Base-by-base conservation (phyloP, 2,888 invertebrate species). In the Dusona sp. region DNA sequence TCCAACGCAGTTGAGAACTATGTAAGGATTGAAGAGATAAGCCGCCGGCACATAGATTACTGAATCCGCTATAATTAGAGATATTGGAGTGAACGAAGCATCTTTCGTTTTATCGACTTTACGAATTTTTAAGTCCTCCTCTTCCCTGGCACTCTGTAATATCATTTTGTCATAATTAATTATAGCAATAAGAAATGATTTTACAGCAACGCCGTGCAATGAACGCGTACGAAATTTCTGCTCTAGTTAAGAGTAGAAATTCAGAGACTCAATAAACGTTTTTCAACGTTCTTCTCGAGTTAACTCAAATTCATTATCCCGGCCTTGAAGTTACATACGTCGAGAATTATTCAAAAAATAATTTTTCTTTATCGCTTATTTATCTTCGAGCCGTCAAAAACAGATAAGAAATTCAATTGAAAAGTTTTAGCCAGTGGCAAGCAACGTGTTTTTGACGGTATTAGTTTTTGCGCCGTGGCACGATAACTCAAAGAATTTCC, bases 21-120 rank as follows among this genome's bases (percentile, higher is more conserved):
- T 96, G 92, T 98, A 98, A 0, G 99, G 99, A 94, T 98, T 98
- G 90, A 98, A 97, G 64, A 98, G 95, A 94, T 98, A 98, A 1
- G 97, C 96, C 33, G 97, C 96, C 11, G 97, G 94, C 0, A 98
- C 97, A 94, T 97, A 97, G 87, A 96, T 85, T 79, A 91, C 89
- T 2, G 93, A 91, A 29, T 90, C 82, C 72, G 89, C 87, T 8
- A 87, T 88, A n/a, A 88, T 88, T 13, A 89, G 88, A 8, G 89
- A 87, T 61, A 78, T 89, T 61, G 79, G 81, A 22, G 81, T 84
- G 13, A 79, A 88, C 48, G 81, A 88, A 4, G 83, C 84, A 78
- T 86, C 80, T 9, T 70, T 75, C 61, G 79, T 22, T 54, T 87
- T 83, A 13, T 84, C 84, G 8, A 79, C 19, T 67, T 88, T 83